Base-by-base conservation (phyloP, 2,888 invertebrate genomes). In the Parnassius orleans region DNA sequence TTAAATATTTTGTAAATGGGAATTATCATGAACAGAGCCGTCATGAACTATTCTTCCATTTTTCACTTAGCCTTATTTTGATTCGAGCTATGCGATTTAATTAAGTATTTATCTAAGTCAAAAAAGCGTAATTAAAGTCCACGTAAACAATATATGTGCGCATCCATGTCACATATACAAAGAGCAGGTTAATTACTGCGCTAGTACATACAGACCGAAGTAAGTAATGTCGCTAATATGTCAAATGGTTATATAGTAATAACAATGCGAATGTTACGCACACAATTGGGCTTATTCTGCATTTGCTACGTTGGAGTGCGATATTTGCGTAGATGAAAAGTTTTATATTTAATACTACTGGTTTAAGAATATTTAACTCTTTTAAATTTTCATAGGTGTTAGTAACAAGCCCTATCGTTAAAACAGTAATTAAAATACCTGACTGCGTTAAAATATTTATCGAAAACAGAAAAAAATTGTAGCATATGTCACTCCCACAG, bases 121-220 rank as follows among this genome's bases (percentile, higher is more conserved):
- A 54, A 57, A 58, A 48, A 43, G 15, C 44, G 11, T 58, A 50
- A 63, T 63, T 63, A 63, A 54, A 54, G 24, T 33, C 11, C 53
- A 50, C 10, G 2, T 50, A 54, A 50, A 54, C 41, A 33, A 58
- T 41, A 52, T 46, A 53, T 47, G 44, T 52, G 55, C 60, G 33
- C 48, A 33, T 55, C 66, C 65, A 68, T 71, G 68, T 67, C 71
- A 71, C 68, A 69, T 68, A 68, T 61, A 65, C 70, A 71, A 73
- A 72, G 71, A 72, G 72, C 69, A 64, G 64, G 63, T 72, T 78
- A 77, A 78, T 76, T 77, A 76, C 72, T 47, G 47, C 60, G 11
- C 12, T 50, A 11, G 15, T 15, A 41, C 10, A 43, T 24, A 46
- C 14, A 33, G 57, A 12, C 10, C 9, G 14, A 42, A n/a, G 43